Evolutionary conservation across 2,888 invertebrate species (phyloP).

Genomic region (Mystacides longicornis): DNA sequence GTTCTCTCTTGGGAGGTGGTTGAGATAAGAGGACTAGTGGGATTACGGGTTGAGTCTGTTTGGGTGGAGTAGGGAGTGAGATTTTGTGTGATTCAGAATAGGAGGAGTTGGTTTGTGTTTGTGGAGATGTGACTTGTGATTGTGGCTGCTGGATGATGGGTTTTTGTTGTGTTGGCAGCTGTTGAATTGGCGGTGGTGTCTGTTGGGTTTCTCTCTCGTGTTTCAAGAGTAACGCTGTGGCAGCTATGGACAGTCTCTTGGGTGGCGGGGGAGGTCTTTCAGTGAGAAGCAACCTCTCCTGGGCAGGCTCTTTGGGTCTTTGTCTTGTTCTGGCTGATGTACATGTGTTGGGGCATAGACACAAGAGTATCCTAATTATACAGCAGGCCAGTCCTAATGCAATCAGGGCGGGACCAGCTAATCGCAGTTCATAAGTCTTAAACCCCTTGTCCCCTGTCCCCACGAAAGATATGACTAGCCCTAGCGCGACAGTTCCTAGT

Average conservation of each 20-base stretch:
- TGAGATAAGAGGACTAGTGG: slow-evolving; percentile 29
- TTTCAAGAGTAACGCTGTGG: slow-evolving; percentile 31
- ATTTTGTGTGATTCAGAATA: slow-evolving; percentile 29
- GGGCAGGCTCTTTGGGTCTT: slow-evolving; percentile 31
- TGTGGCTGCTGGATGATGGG: slow-evolving; percentile 12
- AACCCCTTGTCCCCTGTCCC: slow-evolving; percentile 86
- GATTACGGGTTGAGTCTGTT: slow-evolving; percentile 21
- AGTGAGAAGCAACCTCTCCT: slow-evolving; percentile 29
- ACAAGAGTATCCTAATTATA: slow-evolving; percentile 74
- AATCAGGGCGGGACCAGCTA: slow-evolving; percentile 79
- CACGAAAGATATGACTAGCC: slow-evolving; percentile 81
- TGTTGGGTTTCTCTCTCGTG: slow-evolving; percentile 22
- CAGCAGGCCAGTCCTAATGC: slow-evolving; percentile 74
- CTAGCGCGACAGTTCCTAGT: slow-evolving; percentile 73
- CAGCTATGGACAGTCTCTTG: slow-evolving; percentile 30
- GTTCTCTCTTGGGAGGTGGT: slow-evolving; percentile 31
- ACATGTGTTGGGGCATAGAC: slow-evolving; percentile 75
- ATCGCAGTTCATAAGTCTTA: slow-evolving; percentile 76
- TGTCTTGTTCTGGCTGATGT: slow-evolving; percentile 41
- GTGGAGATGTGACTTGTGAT: slow-evolving; percentile 9
- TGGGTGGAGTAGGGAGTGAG: slow-evolving; percentile 27
- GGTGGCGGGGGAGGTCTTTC: slow-evolving; percentile 32
- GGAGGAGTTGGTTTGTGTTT: slow-evolving; percentile 16
- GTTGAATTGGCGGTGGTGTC: slow-evolving; percentile 17
- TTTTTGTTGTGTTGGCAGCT: slow-evolving; percentile 15